Conservation (phyloP, 2,797 vertebrate species). For the Catharus ustulatus region DNA sequence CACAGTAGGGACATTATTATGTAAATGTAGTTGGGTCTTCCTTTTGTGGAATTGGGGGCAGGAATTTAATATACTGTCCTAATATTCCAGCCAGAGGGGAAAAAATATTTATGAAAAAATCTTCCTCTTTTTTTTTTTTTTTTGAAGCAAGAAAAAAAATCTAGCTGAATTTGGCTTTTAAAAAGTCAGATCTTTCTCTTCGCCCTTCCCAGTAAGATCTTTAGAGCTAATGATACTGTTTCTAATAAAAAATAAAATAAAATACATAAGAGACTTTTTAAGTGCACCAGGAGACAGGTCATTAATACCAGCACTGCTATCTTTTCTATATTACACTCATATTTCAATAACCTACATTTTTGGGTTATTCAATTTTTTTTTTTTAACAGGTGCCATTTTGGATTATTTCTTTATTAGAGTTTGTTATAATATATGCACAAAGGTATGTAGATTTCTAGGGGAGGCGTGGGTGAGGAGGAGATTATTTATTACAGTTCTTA, state of each 20-base stretch:
- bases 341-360: slow-evolving; percentile 81
- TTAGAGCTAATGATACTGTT: slow-evolving; percentile 77
- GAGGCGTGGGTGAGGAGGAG: not conserved
- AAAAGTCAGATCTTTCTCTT: slow-evolving; percentile 67
- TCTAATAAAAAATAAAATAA: slow-evolving; percentile 81
- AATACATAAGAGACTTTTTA: slow-evolving; percentile 77
- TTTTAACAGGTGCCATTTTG: slow-evolving; percentile 71
- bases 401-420: slow-evolving; percentile 78
- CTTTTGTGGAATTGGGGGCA: slow-evolving; percentile 69
- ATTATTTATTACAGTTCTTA: slow-evolving; percentile 75
- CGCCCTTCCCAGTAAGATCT: slow-evolving; percentile 51
- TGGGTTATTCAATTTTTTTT: not conserved
- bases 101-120: slow-evolving; percentile 74
- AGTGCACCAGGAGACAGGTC: slow-evolving; percentile 71
- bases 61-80: slow-evolving; percentile 84
- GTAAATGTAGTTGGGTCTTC: slow-evolving; percentile 81
- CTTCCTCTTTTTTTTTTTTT: not conserved
- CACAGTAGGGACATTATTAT: slow-evolving; percentile 84
- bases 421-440: slow-evolving; percentile 76
- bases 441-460: slow-evolving; percentile 60
- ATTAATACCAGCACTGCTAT: slow-evolving; percentile 77
- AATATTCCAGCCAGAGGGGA: slow-evolving; percentile 80
- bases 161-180: slow-evolving; percentile 50
- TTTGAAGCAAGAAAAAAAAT: slow-evolving; percentile 18
- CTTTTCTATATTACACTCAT: slow-evolving; percentile 81